Conservation (phyloP, 2,113 vertebrate species). For the Myrmophylax atrothorax region DNA sequence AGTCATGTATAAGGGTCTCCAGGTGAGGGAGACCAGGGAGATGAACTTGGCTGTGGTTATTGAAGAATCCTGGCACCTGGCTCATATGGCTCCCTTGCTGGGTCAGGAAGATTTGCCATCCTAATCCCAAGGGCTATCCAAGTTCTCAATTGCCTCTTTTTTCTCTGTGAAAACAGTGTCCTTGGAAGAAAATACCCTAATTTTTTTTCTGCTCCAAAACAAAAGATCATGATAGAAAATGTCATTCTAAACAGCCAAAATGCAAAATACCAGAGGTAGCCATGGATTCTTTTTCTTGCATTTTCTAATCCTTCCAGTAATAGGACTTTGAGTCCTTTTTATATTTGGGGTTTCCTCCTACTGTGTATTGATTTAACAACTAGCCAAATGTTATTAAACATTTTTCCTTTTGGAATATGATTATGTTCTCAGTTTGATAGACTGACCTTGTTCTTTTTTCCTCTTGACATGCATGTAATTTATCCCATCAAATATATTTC, state of each 20-base stretch:
- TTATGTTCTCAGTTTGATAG: constrained; percentile 6
- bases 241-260: neutral
- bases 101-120: neutral
- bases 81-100: neutral
- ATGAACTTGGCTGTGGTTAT: neutral
- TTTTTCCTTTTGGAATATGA: constrained; percentile 36
- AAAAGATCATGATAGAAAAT: neutral
- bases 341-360: neutral
- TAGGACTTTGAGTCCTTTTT: neutral
- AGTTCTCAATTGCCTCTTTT: neutral
- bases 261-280: neutral
- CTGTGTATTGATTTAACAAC: neutral
- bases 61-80: neutral
- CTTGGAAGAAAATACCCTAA: neutral
- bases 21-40: neutral
- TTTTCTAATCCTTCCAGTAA: neutral
- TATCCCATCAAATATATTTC: neutral
- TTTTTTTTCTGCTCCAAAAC: neutral
- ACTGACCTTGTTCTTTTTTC: constrained; percentile 4
- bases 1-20: rapidly evolving
- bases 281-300: neutral
- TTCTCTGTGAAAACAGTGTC: neutral
- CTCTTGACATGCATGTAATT: neutral
- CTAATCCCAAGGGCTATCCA: neutral
- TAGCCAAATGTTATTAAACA: neutral